These are phyloP conservation scores for Sarcophaga variegata DNA, from an alignment of 2,888 invertebrate species.

Conservation along the genomic window DNA sequence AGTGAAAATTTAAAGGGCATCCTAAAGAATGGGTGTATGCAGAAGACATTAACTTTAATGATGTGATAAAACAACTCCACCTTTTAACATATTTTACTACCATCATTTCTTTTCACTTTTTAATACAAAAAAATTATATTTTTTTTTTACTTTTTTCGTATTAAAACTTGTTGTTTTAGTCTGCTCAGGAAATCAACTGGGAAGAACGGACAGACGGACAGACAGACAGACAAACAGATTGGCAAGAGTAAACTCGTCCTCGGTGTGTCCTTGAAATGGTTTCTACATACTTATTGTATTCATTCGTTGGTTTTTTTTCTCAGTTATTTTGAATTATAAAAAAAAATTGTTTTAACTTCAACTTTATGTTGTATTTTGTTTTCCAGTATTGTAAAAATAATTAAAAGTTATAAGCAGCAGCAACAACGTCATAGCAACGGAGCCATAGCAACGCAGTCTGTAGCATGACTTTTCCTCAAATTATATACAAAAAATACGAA, in stretches of 20 bases:
- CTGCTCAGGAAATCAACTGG: not conserved
- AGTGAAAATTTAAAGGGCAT: not conserved
- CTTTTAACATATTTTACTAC: not conserved
- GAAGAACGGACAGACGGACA: not conserved
- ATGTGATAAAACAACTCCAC: conserved; percentile 32
- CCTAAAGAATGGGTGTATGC: not conserved
- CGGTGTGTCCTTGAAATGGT: conserved; percentile 39
- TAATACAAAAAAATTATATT: not conserved
- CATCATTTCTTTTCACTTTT: not conserved
- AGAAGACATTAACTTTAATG: conserved; percentile 37
- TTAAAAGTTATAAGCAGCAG: conserved; percentile 10
- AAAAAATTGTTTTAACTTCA: conserved; percentile 3
- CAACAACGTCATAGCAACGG: not conserved
- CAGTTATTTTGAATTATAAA: conserved; percentile 13
- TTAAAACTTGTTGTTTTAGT: not conserved
- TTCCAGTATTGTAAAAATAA: conserved; percentile 1
- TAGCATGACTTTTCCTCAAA: not conserved
- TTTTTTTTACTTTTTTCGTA: conserved; percentile 22
- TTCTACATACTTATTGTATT: conserved; percentile 2
- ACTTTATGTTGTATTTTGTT: not conserved
- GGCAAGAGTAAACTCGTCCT: conserved; percentile 25
- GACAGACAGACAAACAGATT: not conserved
- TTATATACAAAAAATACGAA: too few relatives aligned
- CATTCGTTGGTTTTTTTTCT: conserved; percentile 1
- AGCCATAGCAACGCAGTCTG: not conserved